Evolutionary conservation across 2,888 invertebrate genomes (phyloP).

Genomic region (Chromoteleia sp.): DNA sequence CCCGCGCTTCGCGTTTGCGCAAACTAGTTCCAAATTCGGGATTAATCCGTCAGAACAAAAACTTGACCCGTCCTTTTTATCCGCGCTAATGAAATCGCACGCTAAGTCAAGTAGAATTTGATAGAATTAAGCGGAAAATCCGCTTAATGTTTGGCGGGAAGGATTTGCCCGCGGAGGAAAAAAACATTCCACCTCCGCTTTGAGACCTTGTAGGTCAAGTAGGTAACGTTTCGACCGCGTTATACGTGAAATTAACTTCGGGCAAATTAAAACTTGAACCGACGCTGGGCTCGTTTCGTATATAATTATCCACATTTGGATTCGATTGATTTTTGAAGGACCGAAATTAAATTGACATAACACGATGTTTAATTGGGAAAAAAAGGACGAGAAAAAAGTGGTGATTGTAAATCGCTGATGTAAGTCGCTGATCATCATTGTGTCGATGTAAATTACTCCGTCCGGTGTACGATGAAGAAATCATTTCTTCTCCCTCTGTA

Average conservation of each 20-base stretch:
- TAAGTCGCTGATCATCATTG: neutral
- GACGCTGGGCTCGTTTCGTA: neutral
- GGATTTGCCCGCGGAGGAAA: constrained; percentile 13
- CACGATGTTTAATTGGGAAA: constrained; percentile 4
- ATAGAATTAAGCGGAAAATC: constrained; percentile 38
- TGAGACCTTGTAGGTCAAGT: constrained; percentile 36
- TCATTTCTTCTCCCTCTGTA: constrained; percentile 29
- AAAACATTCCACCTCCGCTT: constrained; percentile 4
- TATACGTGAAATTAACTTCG: constrained; percentile 29
- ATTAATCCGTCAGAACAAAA: constrained; percentile 46
- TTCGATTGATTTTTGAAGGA: neutral
- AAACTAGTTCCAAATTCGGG: constrained; percentile 36
- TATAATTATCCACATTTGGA: constrained; percentile 12
- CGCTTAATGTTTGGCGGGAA: constrained; percentile 31
- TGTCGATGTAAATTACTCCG: constrained; percentile 10
- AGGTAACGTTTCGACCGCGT: constrained; percentile 29
- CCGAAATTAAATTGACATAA: constrained; percentile 17
- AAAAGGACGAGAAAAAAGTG: neutral
- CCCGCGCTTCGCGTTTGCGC: constrained; percentile 30
- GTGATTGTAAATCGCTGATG: neutral
- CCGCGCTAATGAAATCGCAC: constrained; percentile 21
- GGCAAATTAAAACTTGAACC: constrained; percentile 21
- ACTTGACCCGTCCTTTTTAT: constrained; percentile 27
- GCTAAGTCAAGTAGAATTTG: constrained; percentile 27
- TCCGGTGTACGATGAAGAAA: constrained; percentile 28